Evolutionary conservation across 2,888 invertebrate species (phyloP), one percentile per base, ranked within the genome.

Genomic region (Amorpha juglandis): DNA sequence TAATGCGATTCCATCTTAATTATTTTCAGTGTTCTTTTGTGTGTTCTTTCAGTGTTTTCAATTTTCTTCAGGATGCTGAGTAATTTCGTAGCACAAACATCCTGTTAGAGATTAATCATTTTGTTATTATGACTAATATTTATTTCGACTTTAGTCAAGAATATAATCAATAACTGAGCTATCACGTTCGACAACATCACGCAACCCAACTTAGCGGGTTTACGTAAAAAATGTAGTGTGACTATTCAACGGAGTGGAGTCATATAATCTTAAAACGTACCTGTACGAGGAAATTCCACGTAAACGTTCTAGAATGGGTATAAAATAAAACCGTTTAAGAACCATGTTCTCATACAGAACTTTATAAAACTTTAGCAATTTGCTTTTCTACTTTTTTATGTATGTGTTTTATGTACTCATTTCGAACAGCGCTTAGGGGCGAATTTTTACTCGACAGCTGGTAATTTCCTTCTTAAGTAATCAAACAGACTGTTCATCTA

Each of bases 121-220:
- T 86, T 84, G 89, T 88, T 85, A 82, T 82, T 77, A 80, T 84
- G 84, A 85, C 88, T 88, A 90, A 90, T 91, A 90, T 91, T 87
- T 89, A n/a, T 86, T 45, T 78, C 71, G 86, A 88, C 90, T 89
- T 89, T 87, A 84, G 84, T 79, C 74, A 83, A 84, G 85, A 76
- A 82, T 83, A 84, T 84, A 89, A 90, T 89, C 88, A 91, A 92
- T 90, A 89, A 87, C 87, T 86, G 77, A 75, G 86, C 87, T 85
- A 87, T 90, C 86, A 89, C 82, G 84, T 84, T 86, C 86, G 84
- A 88, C 88, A 90, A 87, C 91, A 92, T 88, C 90, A n/a, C n/a
- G n/a, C n/a, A n/a, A n/a, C n/a, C n/a, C n/a, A n/a, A n/a, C n/a
- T n/a, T n/a, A 91, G 82, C 81, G 83, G 85, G 88, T 87, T 87